These are phyloP conservation scores for Bugulina stolonifera DNA, from an alignment of 2,888 invertebrate species.

Conservation along the genomic window DNA sequence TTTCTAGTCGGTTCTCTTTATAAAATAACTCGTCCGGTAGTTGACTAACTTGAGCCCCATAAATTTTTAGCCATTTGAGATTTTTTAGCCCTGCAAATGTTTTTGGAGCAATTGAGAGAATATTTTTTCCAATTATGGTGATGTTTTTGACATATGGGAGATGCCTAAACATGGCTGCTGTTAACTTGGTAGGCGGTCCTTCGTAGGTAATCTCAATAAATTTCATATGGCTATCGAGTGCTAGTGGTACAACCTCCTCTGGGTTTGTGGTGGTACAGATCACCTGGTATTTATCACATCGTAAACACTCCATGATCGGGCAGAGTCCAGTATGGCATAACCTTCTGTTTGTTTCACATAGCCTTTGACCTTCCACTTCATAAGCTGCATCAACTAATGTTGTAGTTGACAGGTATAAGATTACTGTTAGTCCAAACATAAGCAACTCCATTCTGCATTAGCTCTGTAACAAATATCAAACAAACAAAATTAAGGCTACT, in stretches of 20 bases:
- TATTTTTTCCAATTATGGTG: not conserved
- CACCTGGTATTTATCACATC: not conserved
- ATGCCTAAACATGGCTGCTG: not conserved
- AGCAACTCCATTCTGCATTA: too few species aligned
- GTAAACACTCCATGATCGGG: not conserved
- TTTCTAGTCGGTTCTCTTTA: not conserved
- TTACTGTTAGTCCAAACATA: too few species aligned
- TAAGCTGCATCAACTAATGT: too few species aligned
- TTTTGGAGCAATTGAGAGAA: not conserved
- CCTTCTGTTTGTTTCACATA: not conserved
- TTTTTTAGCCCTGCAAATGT: not conserved
- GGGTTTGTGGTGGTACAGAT: not conserved
- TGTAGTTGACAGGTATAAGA: too few species aligned
- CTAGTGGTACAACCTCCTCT: not conserved
- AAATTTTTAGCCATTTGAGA: not conserved
- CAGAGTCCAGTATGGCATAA: not conserved
- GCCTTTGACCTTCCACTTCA: not conserved
- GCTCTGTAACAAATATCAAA: too few species aligned
- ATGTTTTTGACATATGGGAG: not conserved
- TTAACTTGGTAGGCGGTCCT: not conserved
- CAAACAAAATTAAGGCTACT: too few species aligned
- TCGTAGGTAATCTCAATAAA: not conserved
- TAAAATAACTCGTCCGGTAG: constrained; percentile 3
- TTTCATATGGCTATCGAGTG: not conserved
- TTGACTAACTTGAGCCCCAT: not conserved